Evolutionary conservation across 2,797 vertebrate genomes (phyloP), one percentile per base, ranked within the genome.

Genomic region (Harpagifer antarcticus): DNA sequence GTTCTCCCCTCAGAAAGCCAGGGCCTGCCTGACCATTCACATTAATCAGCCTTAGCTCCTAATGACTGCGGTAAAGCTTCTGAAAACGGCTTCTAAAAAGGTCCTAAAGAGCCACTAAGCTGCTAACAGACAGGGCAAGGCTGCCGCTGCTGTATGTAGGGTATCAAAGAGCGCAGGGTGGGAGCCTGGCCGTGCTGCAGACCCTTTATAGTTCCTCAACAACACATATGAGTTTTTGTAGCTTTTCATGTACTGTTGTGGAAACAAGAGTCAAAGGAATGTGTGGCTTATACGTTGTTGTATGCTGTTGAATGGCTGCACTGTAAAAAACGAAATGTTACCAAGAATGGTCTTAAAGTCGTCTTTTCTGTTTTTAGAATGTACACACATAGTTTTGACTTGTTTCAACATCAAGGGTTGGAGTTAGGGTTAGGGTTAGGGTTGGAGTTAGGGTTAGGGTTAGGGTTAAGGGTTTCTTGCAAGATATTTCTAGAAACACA

Each of bases 1-100:
- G 86, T 91, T 92, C 89, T 76, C 85, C 87, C 82, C 86, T 86
- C 90, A 89, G 89, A 94, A 93, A 93, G 93, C 94, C 87, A 94
- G 91, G 91, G 86, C 94, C 95, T 94, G 95, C 93, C 94, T 92
- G 95, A 94, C 96, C 95, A 96, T 97, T 97, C 96, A 96, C 97
- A 97, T 97, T 97, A 97, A 97, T 98, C 96, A 96, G 93, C 87
- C 94, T 95, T 94, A 95, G 96, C 88, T 92, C 93, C 93, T 97
- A 98, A 97, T 97, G 95, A 96, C 95, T 93, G 96, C 94, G 95
- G 96, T 95, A 96, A 96, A 95, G 89, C 92, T 95, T 91, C 92
- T 92, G 89, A 90, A 94, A 93, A 88, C 68, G 65, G 87, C 81
- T 68, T 88, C 88, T 81, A 88, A 93, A 90, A 93, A 94, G 94